These are phyloP conservation scores for Colletes collaris DNA, from an alignment of 2,888 invertebrate genomes.

Conservation along the genomic window DNA sequence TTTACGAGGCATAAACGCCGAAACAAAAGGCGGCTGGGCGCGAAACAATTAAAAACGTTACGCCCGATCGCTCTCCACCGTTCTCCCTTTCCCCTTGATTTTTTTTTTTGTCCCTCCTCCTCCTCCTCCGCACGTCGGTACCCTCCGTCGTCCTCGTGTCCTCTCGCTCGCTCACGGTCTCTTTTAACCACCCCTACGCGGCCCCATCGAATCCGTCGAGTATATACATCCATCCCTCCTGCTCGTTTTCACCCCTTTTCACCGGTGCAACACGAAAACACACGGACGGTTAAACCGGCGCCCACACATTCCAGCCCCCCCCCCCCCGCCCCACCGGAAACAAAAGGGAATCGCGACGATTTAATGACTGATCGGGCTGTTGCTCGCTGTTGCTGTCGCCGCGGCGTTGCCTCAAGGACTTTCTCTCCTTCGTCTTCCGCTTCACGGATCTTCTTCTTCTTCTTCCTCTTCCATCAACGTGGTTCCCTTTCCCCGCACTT, in stretches of 20 bases:
- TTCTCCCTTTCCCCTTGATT: constrained; percentile 49
- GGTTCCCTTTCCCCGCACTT: too few species aligned
- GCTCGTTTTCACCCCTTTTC: constrained; percentile 63
- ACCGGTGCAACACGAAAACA: constrained; percentile 67
- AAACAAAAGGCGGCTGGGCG: constrained; percentile 81
- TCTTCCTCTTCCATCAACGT: not conserved
- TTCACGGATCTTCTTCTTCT: constrained; percentile 24
- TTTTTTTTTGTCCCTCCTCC: constrained; percentile 31
- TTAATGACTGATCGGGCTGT: constrained; percentile 81
- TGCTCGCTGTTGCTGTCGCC: constrained; percentile 71
- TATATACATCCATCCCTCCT: constrained; percentile 34
- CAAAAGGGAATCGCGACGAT: constrained; percentile 81
- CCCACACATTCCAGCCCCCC: constrained; percentile 39
- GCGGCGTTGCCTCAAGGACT: constrained; percentile 47
- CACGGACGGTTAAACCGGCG: constrained; percentile 56
- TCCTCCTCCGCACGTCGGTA: constrained; percentile 14
- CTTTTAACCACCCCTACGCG: constrained; percentile 46
- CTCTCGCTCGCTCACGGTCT: constrained; percentile 32
- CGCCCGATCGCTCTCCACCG: constrained; percentile 80
- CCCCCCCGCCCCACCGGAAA: constrained; percentile 62
- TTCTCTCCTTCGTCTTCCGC: constrained; percentile 36
- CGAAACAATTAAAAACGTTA: constrained; percentile 83
- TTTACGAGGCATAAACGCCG: constrained; percentile 81
- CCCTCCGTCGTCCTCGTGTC: constrained; percentile 20
- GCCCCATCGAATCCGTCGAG: constrained; percentile 53